Conservation (phyloP, 2,113 vertebrate genomes). For the Muscicapa adusta region DNA sequence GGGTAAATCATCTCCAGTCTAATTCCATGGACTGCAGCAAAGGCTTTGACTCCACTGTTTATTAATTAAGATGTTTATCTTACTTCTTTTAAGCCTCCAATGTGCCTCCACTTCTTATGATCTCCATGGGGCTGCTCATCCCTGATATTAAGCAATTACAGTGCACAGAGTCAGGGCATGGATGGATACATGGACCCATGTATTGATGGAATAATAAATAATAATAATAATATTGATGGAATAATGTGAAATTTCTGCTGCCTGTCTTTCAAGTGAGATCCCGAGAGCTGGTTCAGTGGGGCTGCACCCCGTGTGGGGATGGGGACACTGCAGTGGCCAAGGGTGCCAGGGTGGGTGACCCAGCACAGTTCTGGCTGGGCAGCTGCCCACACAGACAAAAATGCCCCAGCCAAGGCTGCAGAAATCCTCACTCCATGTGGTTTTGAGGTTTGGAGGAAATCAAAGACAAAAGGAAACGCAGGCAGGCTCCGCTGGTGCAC, state of each 20-base stretch:
- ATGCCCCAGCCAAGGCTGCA: not conserved
- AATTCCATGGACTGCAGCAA: not conserved
- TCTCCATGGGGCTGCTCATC: not conserved
- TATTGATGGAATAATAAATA: not conserved
- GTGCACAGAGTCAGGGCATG: rapidly evolving
- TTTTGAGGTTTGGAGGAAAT: constrained; percentile 45
- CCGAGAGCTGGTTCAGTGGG: not conserved
- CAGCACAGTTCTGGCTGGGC: not conserved
- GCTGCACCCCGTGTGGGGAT: not conserved
- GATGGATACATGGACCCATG: not conserved
- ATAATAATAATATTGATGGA: too few species aligned
- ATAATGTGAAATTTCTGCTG: not conserved
- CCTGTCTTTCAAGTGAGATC: not conserved
- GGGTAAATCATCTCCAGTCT: not conserved
- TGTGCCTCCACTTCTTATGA: not conserved
- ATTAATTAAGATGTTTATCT: constrained; percentile 1
- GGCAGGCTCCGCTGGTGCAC: not conserved
- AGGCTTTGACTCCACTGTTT: not conserved
- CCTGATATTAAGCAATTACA: not conserved
- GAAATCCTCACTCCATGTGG: not conserved
- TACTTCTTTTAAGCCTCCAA: not conserved
- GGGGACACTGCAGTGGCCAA: rapidly evolving
- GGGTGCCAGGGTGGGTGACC: not conserved
- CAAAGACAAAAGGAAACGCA: constrained; percentile 45
- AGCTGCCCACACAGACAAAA: not conserved